Base-by-base conservation (phyloP, 2,797 vertebrate species). In the Molossus alvarezi region DNA sequence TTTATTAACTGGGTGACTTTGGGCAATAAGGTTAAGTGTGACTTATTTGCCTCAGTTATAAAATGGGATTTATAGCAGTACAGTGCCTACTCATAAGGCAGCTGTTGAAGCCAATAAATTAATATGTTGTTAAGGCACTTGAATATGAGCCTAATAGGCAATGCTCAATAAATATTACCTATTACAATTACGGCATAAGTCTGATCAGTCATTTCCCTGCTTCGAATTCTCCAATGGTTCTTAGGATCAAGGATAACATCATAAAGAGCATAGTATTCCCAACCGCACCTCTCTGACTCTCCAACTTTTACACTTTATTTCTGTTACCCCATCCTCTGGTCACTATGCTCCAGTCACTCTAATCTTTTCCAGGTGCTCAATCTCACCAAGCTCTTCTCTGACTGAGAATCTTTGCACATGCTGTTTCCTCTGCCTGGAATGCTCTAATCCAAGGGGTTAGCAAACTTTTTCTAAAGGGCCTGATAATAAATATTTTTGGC, bases 211-310 rank as follows among this genome's bases (percentile, higher is more conserved):
- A 82, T 69, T 77, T 92, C 60, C 48, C 62, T 69, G 33, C 29
- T 25, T 51, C 14, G 58, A 55, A 91, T 12, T 85, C 20, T 60
- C 37, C 33, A 82, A 1, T 17, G 1, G 41, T 84, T 94, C 67
- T 91, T 84, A 86, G 80, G 65, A 82, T 81, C 41, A 90, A 94
- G 37, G 77, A 60, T 92, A 95, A 92, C 94, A 92, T 75, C 62
- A 69, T 21, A 45, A 81, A 64, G 48, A 95, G 27, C 12, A 57
- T 65, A 25, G 48, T 21, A 72, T 41, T 67, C 51, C 41, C 64
- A 82, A 58, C 13, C 2, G 18, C 10, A 33, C 7, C 48, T 67
- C 79, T 85, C 69, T 67, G 51, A 53, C 21, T n/a, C 87, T n/a
- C 27, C 55, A 79, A 48, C 23, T 33, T 80, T 85, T 62, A 76